These are phyloP conservation scores for Anabas testudineus DNA, from an alignment of 2,797 vertebrate species.

Conservation along the genomic window DNA sequence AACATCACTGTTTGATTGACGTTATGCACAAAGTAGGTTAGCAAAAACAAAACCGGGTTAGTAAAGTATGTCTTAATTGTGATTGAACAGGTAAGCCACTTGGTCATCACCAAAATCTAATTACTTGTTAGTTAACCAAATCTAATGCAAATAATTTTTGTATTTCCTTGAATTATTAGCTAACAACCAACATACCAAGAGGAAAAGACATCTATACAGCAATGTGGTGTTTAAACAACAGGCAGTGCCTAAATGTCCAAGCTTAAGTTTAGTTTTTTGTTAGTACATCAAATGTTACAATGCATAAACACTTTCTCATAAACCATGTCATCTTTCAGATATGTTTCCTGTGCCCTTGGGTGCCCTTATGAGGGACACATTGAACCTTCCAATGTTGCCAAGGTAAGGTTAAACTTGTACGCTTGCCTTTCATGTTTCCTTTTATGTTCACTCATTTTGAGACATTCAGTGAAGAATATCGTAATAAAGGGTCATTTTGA, in stretches of 20 bases:
- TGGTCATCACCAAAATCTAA: constrained; percentile 3
- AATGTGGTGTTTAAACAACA: background rate
- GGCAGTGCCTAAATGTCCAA: background rate
- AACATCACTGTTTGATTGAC: no score
- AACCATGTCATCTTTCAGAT: constrained; percentile 74
- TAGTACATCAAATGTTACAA: background rate
- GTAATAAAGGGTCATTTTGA: background rate
- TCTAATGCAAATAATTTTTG: constrained; percentile 12
- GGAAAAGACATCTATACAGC: background rate
- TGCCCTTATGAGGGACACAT: constrained; percentile 92
- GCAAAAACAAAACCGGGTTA: constrained; percentile 38
- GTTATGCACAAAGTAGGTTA: background rate
- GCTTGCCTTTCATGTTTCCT: background rate
- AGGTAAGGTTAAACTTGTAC: constrained; percentile 82
- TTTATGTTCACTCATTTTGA: background rate
- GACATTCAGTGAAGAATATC: background rate
- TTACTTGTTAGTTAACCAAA: background rate
- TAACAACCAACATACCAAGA: background rate
- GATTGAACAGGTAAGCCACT: constrained; percentile 26
- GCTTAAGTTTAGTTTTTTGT: background rate
- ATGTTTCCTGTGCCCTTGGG: constrained; percentile 93
- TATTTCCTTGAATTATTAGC: background rate
- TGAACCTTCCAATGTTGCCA: constrained; percentile 88
- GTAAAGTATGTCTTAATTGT: constrained; percentile 44
- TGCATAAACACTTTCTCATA: background rate